Evolutionary conservation across 2,797 vertebrate species (phyloP).

Genomic region (Gymnoscopelus microlampas): DNA sequence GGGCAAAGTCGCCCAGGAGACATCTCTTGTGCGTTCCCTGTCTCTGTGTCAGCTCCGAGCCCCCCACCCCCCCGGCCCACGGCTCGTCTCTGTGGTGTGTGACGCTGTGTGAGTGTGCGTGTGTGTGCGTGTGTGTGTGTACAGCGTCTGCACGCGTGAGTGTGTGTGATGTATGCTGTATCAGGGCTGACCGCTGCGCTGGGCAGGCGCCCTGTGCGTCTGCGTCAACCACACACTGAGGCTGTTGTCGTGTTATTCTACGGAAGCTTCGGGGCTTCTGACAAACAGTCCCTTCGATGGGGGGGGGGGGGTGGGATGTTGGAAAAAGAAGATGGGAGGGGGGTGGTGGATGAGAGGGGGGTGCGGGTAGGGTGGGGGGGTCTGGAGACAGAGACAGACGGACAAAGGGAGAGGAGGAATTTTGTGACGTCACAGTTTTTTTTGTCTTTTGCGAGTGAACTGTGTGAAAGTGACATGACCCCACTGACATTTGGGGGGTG

Average conservation of each 20-base stretch:
- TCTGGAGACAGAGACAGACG: slow-evolving; percentile 44
- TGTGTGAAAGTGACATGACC: slow-evolving; percentile 70
- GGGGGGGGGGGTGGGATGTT: slow-evolving; percentile 37
- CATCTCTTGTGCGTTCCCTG: slow-evolving; percentile 57
- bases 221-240: slow-evolving; percentile 77
- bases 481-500: slow-evolving; percentile 46
- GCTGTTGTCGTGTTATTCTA: slow-evolving; percentile 77
- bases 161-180: slow-evolving; percentile 59
- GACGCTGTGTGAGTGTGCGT: slow-evolving; percentile 9
- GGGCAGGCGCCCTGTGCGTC: slow-evolving; percentile 64
- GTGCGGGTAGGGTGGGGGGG: slow-evolving; percentile 48
- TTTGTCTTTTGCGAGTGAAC: slow-evolving; percentile 50
- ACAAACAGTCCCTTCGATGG: slow-evolving; percentile 65
- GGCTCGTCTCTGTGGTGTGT: too few species aligned
- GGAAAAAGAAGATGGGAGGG: slow-evolving; percentile 46
- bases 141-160: slow-evolving; percentile 20
- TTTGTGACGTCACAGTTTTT: slow-evolving; percentile 69
- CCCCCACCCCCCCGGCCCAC: background rate
- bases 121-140: slow-evolving; percentile 46
- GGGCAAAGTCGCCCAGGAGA: slow-evolving; percentile 71
- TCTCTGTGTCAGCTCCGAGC: slow-evolving; percentile 60
- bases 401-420: slow-evolving; percentile 78
- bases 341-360: slow-evolving; percentile 20
- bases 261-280: slow-evolving; percentile 74
- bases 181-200: slow-evolving; percentile 67